Evolutionary conservation across 2,113 vertebrate genomes (phyloP).

Genomic region (Lontra canadensis): DNA sequence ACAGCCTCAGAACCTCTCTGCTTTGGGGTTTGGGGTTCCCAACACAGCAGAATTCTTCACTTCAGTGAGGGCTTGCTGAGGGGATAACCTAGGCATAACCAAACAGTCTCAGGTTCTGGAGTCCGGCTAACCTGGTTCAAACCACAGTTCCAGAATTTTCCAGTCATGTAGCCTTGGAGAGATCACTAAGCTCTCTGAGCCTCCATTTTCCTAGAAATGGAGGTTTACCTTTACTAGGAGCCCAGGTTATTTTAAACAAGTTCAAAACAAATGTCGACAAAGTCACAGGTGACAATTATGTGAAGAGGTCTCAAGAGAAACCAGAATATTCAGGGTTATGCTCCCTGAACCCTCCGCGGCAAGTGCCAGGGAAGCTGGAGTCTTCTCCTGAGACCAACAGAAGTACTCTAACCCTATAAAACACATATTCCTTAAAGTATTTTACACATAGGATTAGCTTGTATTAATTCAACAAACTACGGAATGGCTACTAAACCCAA

Average conservation of each 20-base stretch:
- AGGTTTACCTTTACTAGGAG: background rate
- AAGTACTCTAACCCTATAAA: background rate
- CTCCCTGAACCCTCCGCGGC: background rate
- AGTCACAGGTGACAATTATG: background rate
- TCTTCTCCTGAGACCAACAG: background rate
- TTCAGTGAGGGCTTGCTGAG: background rate
- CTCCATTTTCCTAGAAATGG: background rate
- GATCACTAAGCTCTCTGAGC: background rate
- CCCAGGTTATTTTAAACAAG: background rate
- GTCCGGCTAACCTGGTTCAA: background rate
- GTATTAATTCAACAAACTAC: background rate
- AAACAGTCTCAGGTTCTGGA: background rate
- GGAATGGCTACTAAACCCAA: background rate
- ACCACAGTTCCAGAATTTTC: constrained; percentile 26
- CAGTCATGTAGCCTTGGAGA: background rate
- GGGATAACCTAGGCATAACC: background rate
- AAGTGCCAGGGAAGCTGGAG: background rate
- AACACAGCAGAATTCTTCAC: background rate
- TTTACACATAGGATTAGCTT: background rate
- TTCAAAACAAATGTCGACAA: constrained; percentile 9
- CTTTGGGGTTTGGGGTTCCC: too few species aligned
- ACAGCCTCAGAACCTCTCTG: background rate
- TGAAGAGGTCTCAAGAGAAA: constrained; percentile 3
- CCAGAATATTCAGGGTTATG: background rate
- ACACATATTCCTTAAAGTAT: background rate